Evolutionary conservation across 1,140 invertebrate species (phyloP).

Genomic region (Mactra quadrangularis): DNA sequence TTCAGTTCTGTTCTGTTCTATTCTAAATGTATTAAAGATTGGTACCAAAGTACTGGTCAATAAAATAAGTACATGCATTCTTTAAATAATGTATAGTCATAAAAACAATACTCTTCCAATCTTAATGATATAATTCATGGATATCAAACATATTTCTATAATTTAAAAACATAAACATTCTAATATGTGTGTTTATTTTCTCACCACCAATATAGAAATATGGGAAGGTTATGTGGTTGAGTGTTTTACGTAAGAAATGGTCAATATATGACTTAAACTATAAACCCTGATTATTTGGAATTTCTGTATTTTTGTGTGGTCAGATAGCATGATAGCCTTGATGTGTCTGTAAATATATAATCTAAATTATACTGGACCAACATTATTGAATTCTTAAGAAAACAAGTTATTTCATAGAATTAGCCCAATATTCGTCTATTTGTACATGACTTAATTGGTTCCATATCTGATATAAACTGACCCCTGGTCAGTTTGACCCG

Average conservation of each 20-base stretch:
- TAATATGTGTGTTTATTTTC: too few species aligned
- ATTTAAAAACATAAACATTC: too few species aligned
- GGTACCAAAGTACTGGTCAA: too few species aligned
- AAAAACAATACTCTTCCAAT: too few species aligned
- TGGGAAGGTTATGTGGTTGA: too few species aligned
- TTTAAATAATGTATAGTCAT: too few species aligned
- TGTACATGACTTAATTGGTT: slow-evolving; percentile 16
- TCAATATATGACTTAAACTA: background rate
- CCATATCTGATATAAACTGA: slow-evolving; percentile 20
- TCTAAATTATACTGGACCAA: slow-evolving; percentile 16
- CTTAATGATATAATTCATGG: too few species aligned
- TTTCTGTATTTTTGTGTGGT: slow-evolving; percentile 32
- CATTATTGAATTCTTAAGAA: slow-evolving; percentile 53
- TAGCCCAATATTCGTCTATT: slow-evolving; percentile 47
- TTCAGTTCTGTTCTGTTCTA: too few species aligned
- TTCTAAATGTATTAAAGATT: too few species aligned
- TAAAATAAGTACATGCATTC: too few species aligned
- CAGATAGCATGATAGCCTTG: slow-evolving; percentile 35
- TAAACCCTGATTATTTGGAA: slow-evolving; percentile 16
- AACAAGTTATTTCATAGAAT: slow-evolving; percentile 52
- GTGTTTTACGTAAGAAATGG: slow-evolving; percentile 29
- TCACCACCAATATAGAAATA: too few species aligned
- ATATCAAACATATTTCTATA: too few species aligned
- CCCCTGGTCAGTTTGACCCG: slow-evolving; percentile 30
- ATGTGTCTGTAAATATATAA: background rate